Evolutionary conservation across 2,888 invertebrate genomes (phyloP).

Genomic region (Sesamia inferens): DNA sequence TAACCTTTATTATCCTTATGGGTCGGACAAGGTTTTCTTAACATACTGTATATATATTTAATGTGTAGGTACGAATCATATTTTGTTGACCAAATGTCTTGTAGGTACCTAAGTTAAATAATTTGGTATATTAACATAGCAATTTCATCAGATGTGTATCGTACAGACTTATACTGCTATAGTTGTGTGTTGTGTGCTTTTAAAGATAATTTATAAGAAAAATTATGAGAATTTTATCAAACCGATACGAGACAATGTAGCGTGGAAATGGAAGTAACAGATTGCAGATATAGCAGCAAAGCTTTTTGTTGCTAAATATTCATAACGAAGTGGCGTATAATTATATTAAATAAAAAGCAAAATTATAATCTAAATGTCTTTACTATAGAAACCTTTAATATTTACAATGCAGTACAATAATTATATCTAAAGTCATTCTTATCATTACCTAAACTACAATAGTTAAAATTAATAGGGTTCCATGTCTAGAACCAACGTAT

Average conservation of each 20-base stretch:
- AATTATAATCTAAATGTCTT: no score
- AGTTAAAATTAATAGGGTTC: no score
- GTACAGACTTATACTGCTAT: not conserved
- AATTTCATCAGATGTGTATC: not conserved
- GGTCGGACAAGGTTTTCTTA: no score
- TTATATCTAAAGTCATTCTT: not conserved
- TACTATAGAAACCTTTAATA: not conserved
- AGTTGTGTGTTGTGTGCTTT: not conserved
- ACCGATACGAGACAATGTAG: not conserved
- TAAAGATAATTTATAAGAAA: not conserved
- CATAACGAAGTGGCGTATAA: not conserved
- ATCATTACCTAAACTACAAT: no score
- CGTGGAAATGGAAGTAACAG: not conserved
- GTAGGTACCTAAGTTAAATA: no score
- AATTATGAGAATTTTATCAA: not conserved
- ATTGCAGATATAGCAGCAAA: not conserved
- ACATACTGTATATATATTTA: no score
- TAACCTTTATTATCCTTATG: no score
- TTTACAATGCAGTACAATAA: not conserved
- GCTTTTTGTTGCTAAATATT: not conserved
- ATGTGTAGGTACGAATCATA: no score
- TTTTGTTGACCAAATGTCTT: no score
- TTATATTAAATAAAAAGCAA: not conserved
- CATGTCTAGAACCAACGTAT: no score
- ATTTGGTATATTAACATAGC: not conserved